Evolutionary conservation across 2,888 invertebrate genomes (phyloP).

Genomic region (Melanophora roralis): DNA sequence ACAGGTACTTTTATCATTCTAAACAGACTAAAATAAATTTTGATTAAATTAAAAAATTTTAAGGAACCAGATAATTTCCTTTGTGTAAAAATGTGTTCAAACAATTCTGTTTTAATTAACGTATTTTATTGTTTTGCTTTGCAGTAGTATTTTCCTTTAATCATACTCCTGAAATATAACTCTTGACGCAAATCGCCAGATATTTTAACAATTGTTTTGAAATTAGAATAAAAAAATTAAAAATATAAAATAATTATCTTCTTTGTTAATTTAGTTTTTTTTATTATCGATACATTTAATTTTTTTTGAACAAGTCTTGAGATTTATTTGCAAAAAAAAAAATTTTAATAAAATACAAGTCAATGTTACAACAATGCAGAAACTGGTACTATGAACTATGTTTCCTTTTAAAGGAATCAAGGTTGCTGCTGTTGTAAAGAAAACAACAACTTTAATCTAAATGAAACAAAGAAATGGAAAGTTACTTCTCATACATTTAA

Average conservation of each 20-base stretch:
- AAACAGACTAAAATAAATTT: neutral
- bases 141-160: conserved; percentile 52
- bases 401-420: conserved; percentile 9
- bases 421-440: neutral
- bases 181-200: no score
- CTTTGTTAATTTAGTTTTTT: no score
- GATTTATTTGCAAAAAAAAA: no score
- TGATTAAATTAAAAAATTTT: no score
- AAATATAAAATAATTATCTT: no score
- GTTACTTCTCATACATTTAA: neutral
- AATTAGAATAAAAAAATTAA: no score
- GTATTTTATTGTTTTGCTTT: conserved; percentile 17
- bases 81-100: neutral
- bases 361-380: neutral
- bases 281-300: no score
- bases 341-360: no score
- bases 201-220: no score
- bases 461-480: conserved; percentile 30
- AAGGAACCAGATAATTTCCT: no score
- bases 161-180: conserved; percentile 2
- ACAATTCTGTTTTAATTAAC: conserved; percentile 33
- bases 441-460: neutral
- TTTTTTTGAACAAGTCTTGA: no score
- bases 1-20: conserved; percentile 12
- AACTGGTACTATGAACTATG: neutral